Percentiles rank a stretch among this genome's conserved stretches.
These are phyloP conservation scores for Brachypodius melanocephalos DNA, from an alignment of 2,113 vertebrate species.

Conservation along the genomic window DNA sequence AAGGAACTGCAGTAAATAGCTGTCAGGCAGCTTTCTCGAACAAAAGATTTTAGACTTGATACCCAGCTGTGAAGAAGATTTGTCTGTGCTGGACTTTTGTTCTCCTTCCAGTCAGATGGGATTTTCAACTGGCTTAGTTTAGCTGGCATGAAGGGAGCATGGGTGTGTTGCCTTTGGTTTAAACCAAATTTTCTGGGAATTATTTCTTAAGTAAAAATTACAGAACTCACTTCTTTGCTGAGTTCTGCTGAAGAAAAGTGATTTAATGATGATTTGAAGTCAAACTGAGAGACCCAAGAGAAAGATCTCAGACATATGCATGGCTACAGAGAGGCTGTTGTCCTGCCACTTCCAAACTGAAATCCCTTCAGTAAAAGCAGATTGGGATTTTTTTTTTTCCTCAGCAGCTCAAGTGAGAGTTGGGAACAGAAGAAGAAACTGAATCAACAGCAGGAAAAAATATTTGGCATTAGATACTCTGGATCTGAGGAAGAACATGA, in stretches of 20 bases:
- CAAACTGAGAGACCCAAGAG: background rate
- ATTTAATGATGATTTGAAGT: background rate
- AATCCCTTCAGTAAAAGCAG: background rate
- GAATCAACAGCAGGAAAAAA: background rate
- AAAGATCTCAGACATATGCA: background rate
- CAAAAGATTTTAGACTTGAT: background rate
- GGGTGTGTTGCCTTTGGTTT: background rate
- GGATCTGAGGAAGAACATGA: background rate
- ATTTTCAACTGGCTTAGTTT: background rate
- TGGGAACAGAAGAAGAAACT: background rate
- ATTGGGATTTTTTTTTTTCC: background rate
- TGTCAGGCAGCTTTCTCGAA: background rate
- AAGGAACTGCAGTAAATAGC: constrained; percentile 18
- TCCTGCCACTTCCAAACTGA: background rate
- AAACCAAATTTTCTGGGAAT: background rate
- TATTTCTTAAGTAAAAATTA: background rate
- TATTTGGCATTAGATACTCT: background rate
- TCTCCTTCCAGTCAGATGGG: background rate
- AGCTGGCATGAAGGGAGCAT: background rate
- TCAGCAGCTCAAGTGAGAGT: background rate
- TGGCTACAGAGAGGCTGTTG: background rate
- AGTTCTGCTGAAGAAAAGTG: background rate
- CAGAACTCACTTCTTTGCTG: background rate
- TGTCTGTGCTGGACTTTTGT: background rate
- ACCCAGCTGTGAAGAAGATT: background rate